These are phyloP conservation scores for Ceramica pisi DNA, from an alignment of 2,888 invertebrate genomes.

Conservation along the genomic window DNA sequence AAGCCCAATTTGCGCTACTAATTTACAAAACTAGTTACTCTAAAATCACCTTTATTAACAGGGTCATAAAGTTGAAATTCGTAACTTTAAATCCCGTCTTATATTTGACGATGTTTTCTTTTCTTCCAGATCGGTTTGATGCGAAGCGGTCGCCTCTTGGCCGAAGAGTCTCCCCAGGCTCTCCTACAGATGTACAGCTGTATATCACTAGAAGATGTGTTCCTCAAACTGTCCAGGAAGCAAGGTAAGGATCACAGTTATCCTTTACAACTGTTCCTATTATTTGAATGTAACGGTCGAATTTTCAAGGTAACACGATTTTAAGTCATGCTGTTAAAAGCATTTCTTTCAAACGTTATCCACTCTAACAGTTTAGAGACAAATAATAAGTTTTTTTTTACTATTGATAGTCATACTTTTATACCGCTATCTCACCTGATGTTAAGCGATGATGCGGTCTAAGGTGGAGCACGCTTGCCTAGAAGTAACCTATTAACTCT, in stretches of 20 bases:
- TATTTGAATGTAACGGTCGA: conserved; percentile 2
- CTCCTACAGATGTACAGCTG: conserved; percentile 96
- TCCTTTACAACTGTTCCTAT: background rate
- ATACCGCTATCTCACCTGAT: too few species aligned
- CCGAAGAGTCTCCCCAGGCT: conserved; percentile 96
- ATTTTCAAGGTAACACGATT: conserved; percentile 1
- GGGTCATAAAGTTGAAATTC: background rate
- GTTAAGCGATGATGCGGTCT: too few species aligned
- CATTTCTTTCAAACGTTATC: too few species aligned
- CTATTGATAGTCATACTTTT: too few species aligned
- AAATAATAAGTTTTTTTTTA: too few species aligned
- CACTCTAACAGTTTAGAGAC: too few species aligned
- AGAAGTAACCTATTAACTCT: too few species aligned
- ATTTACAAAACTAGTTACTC: too few species aligned
- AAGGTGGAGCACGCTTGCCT: too few species aligned
- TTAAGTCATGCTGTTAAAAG: background rate
- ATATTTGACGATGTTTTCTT: background rate
- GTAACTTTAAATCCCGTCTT: background rate
- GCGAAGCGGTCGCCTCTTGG: conserved; percentile 97
- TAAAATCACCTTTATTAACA: background rate
- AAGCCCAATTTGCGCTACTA: too few species aligned
- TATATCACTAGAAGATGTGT: conserved; percentile 97
- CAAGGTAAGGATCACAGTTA: conserved; percentile 86
- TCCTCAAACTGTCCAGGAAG: conserved; percentile 96
- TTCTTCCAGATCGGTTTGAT: conserved; percentile 96